These are phyloP conservation scores for Amblyjoppa fuscipennis DNA, from an alignment of 2,888 invertebrate species.

Conservation along the genomic window DNA sequence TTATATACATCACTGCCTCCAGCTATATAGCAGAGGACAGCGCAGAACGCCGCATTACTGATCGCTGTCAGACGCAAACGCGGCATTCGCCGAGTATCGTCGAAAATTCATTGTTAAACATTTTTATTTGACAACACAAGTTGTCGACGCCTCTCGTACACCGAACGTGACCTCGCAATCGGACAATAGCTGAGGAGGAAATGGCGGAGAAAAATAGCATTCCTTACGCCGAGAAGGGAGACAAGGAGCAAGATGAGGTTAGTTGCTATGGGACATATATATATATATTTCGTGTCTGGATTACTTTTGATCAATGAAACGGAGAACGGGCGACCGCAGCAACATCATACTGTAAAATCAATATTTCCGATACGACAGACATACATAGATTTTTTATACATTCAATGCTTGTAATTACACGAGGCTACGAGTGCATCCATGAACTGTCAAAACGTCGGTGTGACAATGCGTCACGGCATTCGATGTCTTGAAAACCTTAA, in stretches of 20 bases:
- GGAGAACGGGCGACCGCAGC: neutral
- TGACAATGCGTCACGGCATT: neutral
- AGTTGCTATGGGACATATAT: slow-evolving; percentile 72
- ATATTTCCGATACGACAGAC: neutral
- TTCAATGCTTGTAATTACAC: neutral
- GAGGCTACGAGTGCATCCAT: neutral
- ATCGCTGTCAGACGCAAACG: slow-evolving; percentile 63
- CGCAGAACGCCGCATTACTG: slow-evolving; percentile 63
- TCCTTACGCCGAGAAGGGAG: slow-evolving; percentile 86
- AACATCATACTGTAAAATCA: neutral
- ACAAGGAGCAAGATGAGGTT: slow-evolving; percentile 91
- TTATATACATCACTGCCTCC: neutral
- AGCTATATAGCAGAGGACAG: slow-evolving; percentile 28
- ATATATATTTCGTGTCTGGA: slow-evolving; percentile 19
- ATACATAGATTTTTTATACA: neutral
- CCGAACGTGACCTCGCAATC: neutral
- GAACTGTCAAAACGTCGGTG: slow-evolving; percentile 7
- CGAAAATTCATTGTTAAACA: neutral
- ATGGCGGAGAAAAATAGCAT: slow-evolving; percentile 77
- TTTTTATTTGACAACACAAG: neutral
- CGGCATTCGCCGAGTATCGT: slow-evolving; percentile 42
- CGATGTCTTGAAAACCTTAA: too few relatives aligned
- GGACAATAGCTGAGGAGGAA: slow-evolving; percentile 46
- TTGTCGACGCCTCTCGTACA: neutral
- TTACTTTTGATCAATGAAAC: slow-evolving; percentile 34